phyloP scores from a whole-genome alignment of 2,113 vertebrate genomes.

The Microcebus ravelobensis region DNA sequence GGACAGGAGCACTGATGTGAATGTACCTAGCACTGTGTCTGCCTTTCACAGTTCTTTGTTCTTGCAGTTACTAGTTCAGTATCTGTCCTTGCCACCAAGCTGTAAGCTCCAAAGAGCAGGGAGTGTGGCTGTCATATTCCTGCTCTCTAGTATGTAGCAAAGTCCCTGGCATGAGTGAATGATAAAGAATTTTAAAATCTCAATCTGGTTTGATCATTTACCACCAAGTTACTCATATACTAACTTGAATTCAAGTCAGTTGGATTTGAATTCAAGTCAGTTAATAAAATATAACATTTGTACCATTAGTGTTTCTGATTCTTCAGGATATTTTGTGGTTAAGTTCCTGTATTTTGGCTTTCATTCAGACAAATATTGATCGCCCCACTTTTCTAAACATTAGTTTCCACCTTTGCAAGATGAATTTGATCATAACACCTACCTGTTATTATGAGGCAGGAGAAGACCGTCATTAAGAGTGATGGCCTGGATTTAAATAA shows the following conservation, averaged over 20 bases:
- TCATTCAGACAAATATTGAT: neutral
- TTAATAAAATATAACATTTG: neutral
- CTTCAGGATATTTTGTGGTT: constrained; percentile 9
- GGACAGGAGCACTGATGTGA: neutral
- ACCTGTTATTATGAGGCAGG: neutral
- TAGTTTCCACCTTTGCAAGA: constrained; percentile 14
- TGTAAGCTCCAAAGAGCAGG: neutral
- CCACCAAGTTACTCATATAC: neutral
- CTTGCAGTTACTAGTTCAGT: neutral
- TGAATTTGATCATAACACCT: neutral
- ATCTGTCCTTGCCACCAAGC: neutral
- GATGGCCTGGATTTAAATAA: constrained; percentile 27
- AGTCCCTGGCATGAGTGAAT: neutral
- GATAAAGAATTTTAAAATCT: neutral
- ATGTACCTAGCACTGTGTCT: neutral
- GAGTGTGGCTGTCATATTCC: neutral
- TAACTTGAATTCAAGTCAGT: neutral
- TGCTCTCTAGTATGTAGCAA: neutral
- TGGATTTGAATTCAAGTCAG: neutral
- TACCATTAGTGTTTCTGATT: neutral
- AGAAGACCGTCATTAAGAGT: neutral
- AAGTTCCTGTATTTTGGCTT: constrained; percentile 8
- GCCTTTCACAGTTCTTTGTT: neutral
- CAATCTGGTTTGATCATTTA: neutral
- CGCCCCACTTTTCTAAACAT: neutral